Evolutionary conservation across 2,888 invertebrate species (phyloP), one percentile per base, ranked within the genome.

Genomic region (Melanostoma mellinum): DNA sequence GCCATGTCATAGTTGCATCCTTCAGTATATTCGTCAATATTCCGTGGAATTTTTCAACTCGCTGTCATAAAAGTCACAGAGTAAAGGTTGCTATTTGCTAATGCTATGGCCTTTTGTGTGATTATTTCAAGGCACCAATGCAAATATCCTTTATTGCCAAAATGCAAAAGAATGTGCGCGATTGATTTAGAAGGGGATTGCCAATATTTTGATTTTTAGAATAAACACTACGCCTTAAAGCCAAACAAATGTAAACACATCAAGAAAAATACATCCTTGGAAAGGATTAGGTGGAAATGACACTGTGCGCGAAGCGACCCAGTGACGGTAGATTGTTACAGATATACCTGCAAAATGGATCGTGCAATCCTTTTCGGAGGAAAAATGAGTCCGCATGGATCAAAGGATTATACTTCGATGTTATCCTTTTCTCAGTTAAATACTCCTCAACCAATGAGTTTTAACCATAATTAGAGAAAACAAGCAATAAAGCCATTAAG

Each of bases 391-490:
- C 53, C 63, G 74, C 53, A 36, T 40, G 50, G 76, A 76, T 84
- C 78, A 84, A 84, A 84, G 82, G 74, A 56, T 84, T 77, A 36
- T 77, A 36, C 33, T 32, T 36, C 30, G n/a, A 30, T 46, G 35
- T 55, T 74, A 63, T 78, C 82, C 74, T 53, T 79, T 77, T 55
- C 55, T 10, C 50, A 30, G 32, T 36, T 48, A 33, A 56, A 69
- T 86, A 85, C 86, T 87, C 87, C 86, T 72, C 40, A n/a, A 42
- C 58, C 61, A 85, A 78, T 85, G 76, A 84, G 60, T 82, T 84
- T 20, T 87, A 82, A 90, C 89, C 89, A 89, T 89, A 89, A 89
- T 89, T 88, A 90, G 87, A 87, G 87, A 90, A 88, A 89, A 89
- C 90, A 89, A 90, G 88, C 88, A 88, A 87, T 88, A 89, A 89